Evolutionary conservation across 2,797 vertebrate species (phyloP).

Genomic region (Pangasius djambal): DNA sequence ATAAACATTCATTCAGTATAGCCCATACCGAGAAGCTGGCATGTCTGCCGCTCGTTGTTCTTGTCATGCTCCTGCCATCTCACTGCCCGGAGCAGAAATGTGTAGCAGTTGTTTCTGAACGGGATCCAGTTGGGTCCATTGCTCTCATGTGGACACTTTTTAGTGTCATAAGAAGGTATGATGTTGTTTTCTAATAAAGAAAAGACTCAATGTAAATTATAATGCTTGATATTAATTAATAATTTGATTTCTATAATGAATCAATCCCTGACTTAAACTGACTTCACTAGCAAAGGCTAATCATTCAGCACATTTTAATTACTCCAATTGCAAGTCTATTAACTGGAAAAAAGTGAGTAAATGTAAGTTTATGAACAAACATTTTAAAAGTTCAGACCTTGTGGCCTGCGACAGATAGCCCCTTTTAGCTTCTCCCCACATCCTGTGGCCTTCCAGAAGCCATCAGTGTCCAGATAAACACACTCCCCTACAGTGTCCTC

Average conservation of each 20-base stretch:
- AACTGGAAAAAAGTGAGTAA: not conserved
- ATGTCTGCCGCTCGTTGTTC: conserved; percentile 72
- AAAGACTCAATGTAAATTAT: not conserved
- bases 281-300: not conserved
- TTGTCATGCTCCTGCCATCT: conserved; percentile 73
- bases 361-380: not conserved
- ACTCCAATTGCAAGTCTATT: not conserved
- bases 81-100: conserved; percentile 80
- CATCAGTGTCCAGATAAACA: conserved; percentile 87
- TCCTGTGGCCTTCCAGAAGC: conserved; percentile 89
- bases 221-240: not conserved
- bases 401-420: conserved; percentile 85
- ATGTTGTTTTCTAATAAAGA: conserved; percentile 71
- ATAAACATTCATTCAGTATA: not conserved
- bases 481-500: conserved; percentile 79
- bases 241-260: not conserved
- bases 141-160: conserved; percentile 87
- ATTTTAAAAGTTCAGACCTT: conserved; percentile 72
- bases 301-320: not conserved
- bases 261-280: not conserved
- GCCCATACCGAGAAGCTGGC: conserved; percentile 82
- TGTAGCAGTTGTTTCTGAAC: conserved; percentile 91
- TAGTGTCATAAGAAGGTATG: conserved; percentile 63
- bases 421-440: conserved; percentile 81
- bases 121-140: conserved; percentile 91